Conservation (phyloP, 2,888 invertebrate genomes). For the Orthonevra nobilis region DNA sequence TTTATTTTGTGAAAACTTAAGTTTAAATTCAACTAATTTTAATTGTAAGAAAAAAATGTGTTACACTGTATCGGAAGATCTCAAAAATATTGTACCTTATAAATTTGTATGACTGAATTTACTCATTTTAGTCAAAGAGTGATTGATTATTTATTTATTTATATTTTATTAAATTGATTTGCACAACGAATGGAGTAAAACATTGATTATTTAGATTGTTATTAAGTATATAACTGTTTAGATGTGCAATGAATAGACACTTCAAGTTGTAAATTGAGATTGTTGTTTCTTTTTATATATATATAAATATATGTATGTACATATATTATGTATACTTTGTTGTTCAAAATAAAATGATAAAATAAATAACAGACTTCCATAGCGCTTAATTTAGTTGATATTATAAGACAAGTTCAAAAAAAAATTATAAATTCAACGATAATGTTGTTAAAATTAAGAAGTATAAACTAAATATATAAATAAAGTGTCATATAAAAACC, state of each 20-base stretch:
- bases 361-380: slow-evolving; percentile 68
- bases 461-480: slow-evolving; percentile 24
- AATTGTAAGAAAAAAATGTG: slow-evolving; percentile 34
- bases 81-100: slow-evolving; percentile 66
- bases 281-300: slow-evolving; percentile 56
- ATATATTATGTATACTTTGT: slow-evolving; percentile 13
- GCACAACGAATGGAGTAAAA: slow-evolving; percentile 61
- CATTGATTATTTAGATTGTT: no score
- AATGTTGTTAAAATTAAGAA: slow-evolving; percentile 45
- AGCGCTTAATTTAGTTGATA: slow-evolving; percentile 60
- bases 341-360: slow-evolving; percentile 59
- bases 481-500: slow-evolving; percentile 25
- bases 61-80: slow-evolving; percentile 52
- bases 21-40: slow-evolving; percentile 11
- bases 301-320: slow-evolving; percentile 47
- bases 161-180: slow-evolving; percentile 27
- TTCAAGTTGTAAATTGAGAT: slow-evolving; percentile 55
- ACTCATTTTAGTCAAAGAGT: slow-evolving; percentile 9
- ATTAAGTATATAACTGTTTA: no score
- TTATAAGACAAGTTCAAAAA: slow-evolving; percentile 32
- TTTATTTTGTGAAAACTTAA: no score
- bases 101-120: slow-evolving; percentile 56
- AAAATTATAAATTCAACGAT: slow-evolving; percentile 40
- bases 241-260: slow-evolving; percentile 50
- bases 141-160: slow-evolving; percentile 2